Conservation (phyloP, 2,888 invertebrate genomes). For the Melinaea menophilus region DNA sequence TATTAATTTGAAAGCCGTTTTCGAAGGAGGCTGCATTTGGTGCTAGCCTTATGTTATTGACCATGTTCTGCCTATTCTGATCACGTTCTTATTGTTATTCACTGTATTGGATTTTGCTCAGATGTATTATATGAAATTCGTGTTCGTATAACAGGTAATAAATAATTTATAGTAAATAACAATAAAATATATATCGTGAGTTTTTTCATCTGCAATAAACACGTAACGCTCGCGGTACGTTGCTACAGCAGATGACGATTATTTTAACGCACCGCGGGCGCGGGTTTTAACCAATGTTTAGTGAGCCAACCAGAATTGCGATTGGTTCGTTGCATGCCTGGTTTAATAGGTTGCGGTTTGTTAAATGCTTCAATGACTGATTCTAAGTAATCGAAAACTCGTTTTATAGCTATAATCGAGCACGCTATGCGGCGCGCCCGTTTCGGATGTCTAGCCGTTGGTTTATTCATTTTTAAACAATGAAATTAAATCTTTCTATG, state of each 20-base stretch:
- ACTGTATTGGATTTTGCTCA: background rate
- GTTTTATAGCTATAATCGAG: slow-evolving; percentile 17
- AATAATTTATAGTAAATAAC: background rate
- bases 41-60: slow-evolving; percentile 49
- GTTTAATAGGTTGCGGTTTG: slow-evolving; percentile 26
- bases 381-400: slow-evolving; percentile 25
- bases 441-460: slow-evolving; percentile 10
- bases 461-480: slow-evolving; percentile 5
- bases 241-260: slow-evolving; percentile 12
- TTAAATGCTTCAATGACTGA: slow-evolving; percentile 27
- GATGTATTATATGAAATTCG: background rate
- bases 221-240: background rate
- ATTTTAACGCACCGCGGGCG: slow-evolving; percentile 17
- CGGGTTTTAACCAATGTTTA: slow-evolving; percentile 19
- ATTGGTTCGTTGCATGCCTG: slow-evolving; percentile 26
- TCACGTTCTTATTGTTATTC: slow-evolving; percentile 4
- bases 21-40: slow-evolving; percentile 52
- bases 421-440: slow-evolving; percentile 15
- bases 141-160: background rate
- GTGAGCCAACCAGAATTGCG: slow-evolving; percentile 20
- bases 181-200: background rate
- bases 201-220: background rate
- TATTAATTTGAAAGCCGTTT: slow-evolving; percentile 68
- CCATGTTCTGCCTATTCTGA: background rate
- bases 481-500: background rate